Evolutionary conservation across 2,113 vertebrate species (phyloP).

Genomic region (Paramisgurnus dabryanus): DNA sequence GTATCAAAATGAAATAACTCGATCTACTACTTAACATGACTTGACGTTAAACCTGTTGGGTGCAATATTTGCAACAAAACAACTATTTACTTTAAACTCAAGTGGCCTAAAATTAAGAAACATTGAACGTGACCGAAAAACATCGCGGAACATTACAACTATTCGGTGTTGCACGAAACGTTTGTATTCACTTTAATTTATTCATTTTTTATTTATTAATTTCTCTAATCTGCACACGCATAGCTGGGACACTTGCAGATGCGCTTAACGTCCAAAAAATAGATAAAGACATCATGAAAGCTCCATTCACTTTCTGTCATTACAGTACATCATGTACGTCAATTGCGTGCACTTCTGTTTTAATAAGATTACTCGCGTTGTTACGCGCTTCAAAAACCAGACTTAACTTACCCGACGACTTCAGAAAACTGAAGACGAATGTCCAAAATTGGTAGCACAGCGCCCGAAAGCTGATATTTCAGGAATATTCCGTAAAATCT

Average conservation of each 20-base stretch:
- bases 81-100: neutral
- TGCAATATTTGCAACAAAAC: neutral
- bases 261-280: neutral
- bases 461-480: neutral
- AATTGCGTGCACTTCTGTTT: neutral
- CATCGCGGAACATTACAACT: neutral
- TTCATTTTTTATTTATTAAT: neutral
- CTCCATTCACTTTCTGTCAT: neutral
- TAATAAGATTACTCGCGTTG: neutral
- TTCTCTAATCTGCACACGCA: neutral
- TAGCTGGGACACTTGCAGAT: neutral
- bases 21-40: neutral
- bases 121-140: neutral
- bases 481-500: constrained; percentile 19
- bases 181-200: neutral
- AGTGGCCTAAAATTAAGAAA: neutral
- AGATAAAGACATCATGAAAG: neutral
- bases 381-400: constrained; percentile 15
- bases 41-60: neutral
- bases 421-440: constrained; percentile 20
- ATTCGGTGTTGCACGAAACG: neutral
- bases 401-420: constrained; percentile 68
- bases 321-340: neutral
- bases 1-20: neutral
- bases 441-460: neutral